Evolutionary conservation across 2,797 vertebrate species (phyloP), one percentile per base, ranked within the genome.

Genomic region (Periparus ater): DNA sequence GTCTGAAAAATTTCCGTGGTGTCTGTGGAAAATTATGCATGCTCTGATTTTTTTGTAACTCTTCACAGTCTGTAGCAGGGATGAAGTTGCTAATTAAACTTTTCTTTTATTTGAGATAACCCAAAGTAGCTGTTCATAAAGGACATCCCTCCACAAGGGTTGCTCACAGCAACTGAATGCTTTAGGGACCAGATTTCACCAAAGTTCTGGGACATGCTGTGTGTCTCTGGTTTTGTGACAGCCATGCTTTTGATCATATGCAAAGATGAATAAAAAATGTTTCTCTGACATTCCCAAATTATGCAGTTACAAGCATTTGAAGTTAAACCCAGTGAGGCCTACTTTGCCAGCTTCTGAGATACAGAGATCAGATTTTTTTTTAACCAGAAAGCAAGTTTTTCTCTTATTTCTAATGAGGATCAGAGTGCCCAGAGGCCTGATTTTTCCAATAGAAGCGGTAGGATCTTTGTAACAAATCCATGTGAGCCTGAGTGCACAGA

Each of bases 301-400:
- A 92, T 76, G 60, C 92, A 91, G 38, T 76, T 84, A 55, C 1
- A 75, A 79, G 74, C 66, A 78, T 92, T 91, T 96, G 88, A 95
- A 93, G 80, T 90, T 88, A 90, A 92, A 90, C 66, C 85, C 80
- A 29, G 32, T 45, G 89, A 88, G 85, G 58, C 54, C 88, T 75
- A 66, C 50, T 89, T 94, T 88, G 58, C 68, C 58, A 80, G 45
- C 85, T 89, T 94, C 73, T 78, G 85, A 85, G 75, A 61, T 68
- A 48, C 12, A 73, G 53, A 77, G 51, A 73, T 78, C 57, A 78
- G 58, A 32, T 3, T 27, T 40, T 70, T 79, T 80, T 60, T 74
- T 4, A 66, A 51, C 38, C 85, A 42, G 27, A 91, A 91, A 86
- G n/a, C 2, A 0, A 71, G 26, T 2, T 62, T 77, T 85, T 57